These are phyloP conservation scores for Bombus consobrinus DNA, from an alignment of 1,140 invertebrate species.

Conservation along the genomic window DNA sequence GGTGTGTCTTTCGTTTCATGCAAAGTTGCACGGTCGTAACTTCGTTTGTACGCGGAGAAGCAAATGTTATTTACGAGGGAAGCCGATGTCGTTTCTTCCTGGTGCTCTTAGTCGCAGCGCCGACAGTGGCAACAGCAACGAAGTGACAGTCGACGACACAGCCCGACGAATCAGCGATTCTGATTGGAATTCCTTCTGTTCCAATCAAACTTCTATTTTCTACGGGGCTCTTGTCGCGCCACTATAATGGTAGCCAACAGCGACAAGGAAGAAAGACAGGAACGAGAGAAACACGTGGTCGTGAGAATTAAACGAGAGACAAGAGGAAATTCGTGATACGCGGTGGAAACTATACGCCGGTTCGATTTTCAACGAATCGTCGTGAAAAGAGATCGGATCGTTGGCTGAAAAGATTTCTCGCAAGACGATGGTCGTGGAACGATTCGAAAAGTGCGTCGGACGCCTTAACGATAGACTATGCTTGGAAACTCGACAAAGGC, in stretches of 20 bases:
- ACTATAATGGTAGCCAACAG: constrained; percentile 60
- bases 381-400: not conserved
- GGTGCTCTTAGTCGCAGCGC: not conserved
- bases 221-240: constrained; percentile 60
- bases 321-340: constrained; percentile 10
- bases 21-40: constrained; percentile 66
- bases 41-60: constrained; percentile 62
- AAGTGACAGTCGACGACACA: constrained; percentile 26
- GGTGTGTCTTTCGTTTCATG: constrained; percentile 38
- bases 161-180: constrained; percentile 45
- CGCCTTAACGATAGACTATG: no score
- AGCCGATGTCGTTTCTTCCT: constrained; percentile 43
- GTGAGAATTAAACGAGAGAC: not conserved
- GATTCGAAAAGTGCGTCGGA: not conserved
- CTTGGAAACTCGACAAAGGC: not conserved
- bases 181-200: constrained; percentile 74
- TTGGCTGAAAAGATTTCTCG: constrained; percentile 5
- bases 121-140: not conserved
- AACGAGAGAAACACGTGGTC: not conserved
- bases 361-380: constrained; percentile 26
- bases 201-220: constrained; percentile 76
- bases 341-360: constrained; percentile 19
- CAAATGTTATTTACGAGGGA: constrained; percentile 74
- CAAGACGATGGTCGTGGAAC: constrained; percentile 14
- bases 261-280: not conserved